Base-by-base conservation (phyloP, 2,888 invertebrate genomes). In the Psococerastis gibbosa region DNA sequence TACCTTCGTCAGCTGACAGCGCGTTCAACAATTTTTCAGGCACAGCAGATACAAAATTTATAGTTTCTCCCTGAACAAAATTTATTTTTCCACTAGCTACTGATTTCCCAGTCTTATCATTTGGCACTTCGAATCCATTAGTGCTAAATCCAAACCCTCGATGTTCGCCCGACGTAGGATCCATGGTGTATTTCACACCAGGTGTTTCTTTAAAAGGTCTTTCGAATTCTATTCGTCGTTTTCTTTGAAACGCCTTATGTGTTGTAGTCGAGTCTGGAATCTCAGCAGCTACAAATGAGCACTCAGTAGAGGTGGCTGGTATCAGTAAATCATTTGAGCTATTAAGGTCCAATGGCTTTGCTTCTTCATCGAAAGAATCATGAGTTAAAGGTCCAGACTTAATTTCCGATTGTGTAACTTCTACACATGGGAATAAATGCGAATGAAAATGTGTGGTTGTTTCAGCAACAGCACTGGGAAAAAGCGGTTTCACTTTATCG, bases 81-180 rank as follows among this genome's bases (percentile, higher is more conserved):
- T n/a, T n/a, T n/a, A n/a, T n/a, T n/a, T n/a, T n/a, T n/a, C n/a
- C n/a, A n/a, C n/a, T n/a, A n/a, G n/a, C n/a, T 31, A 31, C 31
- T 9, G 31, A 31, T 31, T 31, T n/a, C 31, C 31, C n/a, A 31
- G 31, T 31, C 31, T 31, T 11, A 31, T n/a, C 31, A 11, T 31
- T 31, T 31, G 9, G 31, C 31, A n/a, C n/a, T n/a, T n/a, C n/a
- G n/a, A n/a, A n/a, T n/a, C n/a, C n/a, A n/a, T n/a, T n/a, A n/a
- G n/a, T n/a, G n/a, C n/a, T n/a, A n/a, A 68, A 69, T 0, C 69
- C 69, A 49, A 69, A 54, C 1, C 69, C 69, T 2, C 65, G 63
- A 32, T 67, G 56, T 48, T 66, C 67, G n/a, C 55, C 58, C 1
- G 62, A 60, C 0, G 63, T 34, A 15, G 31, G 64, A 51, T 68